Percentiles rank a stretch among this genome's conserved stretches.
These are phyloP conservation scores for Agapornis roseicollis DNA, from an alignment of 2,113 vertebrate genomes.

Conservation along the genomic window DNA sequence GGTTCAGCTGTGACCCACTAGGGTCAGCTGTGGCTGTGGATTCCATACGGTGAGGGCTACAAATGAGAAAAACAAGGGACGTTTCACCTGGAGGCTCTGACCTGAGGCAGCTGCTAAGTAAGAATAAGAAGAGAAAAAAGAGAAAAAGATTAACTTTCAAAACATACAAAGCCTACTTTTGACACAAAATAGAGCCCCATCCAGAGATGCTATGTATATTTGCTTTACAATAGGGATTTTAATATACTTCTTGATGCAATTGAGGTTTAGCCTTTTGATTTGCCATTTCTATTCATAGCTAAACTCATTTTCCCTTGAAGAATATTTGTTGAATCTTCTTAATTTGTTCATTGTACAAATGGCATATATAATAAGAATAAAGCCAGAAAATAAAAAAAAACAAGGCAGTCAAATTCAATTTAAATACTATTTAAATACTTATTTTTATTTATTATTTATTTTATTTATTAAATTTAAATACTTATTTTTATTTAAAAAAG, in stretches of 20 bases:
- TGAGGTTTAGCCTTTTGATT: neutral
- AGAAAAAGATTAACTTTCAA: neutral
- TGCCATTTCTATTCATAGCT: neutral
- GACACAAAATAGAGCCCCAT: neutral
- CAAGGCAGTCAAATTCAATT: neutral
- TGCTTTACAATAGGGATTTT: neutral
- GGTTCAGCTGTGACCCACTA: neutral
- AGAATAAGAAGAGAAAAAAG: neutral
- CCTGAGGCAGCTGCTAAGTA: neutral
- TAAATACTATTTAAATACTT: neutral
- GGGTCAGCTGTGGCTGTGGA: neutral
- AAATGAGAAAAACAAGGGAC: neutral
- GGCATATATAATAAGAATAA: neutral
- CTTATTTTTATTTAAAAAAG: neutral
- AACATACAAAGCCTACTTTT: neutral
- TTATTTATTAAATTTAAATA: neutral
- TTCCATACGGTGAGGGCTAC: neutral
- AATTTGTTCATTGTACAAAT: neutral
- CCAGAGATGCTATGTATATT: neutral
- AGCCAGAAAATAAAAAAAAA: neutral
- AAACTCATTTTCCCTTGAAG: neutral
- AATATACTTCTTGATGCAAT: neutral
- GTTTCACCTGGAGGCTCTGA: neutral
- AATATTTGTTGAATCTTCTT: neutral
- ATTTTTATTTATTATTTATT: neutral